Percentiles rank a stretch among this genome's conserved stretches.
Evolutionary conservation across 2,797 vertebrate genomes (phyloP).

Genomic region (Vultur gryphus): DNA sequence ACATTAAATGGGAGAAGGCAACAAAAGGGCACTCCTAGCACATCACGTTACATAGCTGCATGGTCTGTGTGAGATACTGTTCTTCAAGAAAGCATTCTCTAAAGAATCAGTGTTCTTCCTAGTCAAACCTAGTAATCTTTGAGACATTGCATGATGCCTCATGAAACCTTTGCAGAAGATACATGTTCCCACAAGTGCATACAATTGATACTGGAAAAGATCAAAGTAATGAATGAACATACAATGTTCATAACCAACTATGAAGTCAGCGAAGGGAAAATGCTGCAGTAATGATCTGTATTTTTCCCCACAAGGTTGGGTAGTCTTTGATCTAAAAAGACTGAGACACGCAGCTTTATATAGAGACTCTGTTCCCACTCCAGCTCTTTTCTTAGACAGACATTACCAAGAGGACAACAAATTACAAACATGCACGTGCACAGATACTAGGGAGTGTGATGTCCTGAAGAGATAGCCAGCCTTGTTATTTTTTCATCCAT

Average conservation of each 20-base stretch:
- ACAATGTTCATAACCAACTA: neutral
- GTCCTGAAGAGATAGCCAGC: constrained; percentile 17
- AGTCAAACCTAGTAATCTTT: neutral
- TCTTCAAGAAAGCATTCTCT: neutral
- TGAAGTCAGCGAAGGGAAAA: neutral
- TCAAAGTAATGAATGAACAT: neutral
- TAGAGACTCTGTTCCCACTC: neutral
- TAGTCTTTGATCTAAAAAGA: neutral
- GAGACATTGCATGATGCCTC: neutral
- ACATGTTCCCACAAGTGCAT: neutral
- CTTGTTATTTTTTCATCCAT: neutral
- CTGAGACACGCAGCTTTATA: neutral
- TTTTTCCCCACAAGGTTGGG: neutral
- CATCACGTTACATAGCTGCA: neutral
- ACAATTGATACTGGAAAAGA: neutral
- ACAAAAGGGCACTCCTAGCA: neutral
- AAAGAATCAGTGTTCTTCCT: neutral
- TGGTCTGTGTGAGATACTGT: neutral
- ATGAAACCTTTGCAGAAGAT: neutral
- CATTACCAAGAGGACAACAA: constrained; percentile 3
- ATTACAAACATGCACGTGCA: neutral
- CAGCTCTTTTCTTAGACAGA: neutral
- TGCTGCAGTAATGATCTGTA: neutral
- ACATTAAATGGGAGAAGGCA: neutral
- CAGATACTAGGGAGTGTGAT: neutral